Percentiles rank a stretch among this genome's conserved stretches.
These are phyloP conservation scores for Chaetops frenatus DNA, from an alignment of 2,113 vertebrate species.

Conservation along the genomic window DNA sequence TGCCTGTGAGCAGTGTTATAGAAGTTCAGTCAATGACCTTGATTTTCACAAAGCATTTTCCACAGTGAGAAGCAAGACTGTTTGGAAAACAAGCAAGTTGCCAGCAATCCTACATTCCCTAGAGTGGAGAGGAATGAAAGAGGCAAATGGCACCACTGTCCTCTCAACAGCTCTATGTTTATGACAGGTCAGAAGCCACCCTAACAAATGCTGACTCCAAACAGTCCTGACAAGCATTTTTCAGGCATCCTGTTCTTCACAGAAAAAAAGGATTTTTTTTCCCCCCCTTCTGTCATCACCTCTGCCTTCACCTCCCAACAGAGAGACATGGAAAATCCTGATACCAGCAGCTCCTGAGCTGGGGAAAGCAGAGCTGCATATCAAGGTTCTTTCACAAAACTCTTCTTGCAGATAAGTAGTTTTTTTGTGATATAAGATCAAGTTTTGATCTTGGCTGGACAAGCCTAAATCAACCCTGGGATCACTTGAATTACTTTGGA, in stretches of 20 bases:
- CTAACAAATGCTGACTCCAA: neutral
- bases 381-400: neutral
- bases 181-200: neutral
- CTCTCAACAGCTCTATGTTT: neutral
- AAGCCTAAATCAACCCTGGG: neutral
- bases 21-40: neutral
- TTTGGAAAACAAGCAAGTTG: neutral
- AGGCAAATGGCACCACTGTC: neutral
- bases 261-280: rapidly evolving
- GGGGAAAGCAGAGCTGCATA: neutral
- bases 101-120: neutral
- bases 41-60: neutral
- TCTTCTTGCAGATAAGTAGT: neutral
- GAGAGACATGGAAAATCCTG: neutral
- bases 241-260: neutral
- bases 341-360: neutral
- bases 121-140: neutral
- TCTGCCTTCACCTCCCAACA: neutral
- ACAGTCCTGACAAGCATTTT: neutral
- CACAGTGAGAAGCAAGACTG: neutral
- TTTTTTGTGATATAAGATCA: neutral
- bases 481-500: neutral
- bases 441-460: neutral
- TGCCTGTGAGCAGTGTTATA: neutral
- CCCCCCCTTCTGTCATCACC: rapidly evolving